Evolutionary conservation across 1,140 invertebrate genomes (phyloP).

Genomic region (Calosoma granatense): DNA sequence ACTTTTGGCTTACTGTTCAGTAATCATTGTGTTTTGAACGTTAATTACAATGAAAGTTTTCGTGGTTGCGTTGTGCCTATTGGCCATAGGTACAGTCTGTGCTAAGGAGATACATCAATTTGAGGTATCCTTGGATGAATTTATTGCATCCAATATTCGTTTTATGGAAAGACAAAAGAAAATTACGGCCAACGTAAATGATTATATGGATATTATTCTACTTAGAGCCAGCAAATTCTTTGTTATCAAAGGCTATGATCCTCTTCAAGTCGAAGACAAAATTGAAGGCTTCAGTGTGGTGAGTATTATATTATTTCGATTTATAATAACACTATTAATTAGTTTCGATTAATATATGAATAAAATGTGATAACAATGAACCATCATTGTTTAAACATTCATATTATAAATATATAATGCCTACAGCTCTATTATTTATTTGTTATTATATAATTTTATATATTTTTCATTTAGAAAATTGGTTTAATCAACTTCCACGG

Average conservation of each 20-base stretch:
- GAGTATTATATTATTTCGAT: slow-evolving; percentile 18
- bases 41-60: slow-evolving; percentile 5
- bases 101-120: too few species aligned
- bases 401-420: background rate
- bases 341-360: background rate
- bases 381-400: background rate
- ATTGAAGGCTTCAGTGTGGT: slow-evolving; percentile 39
- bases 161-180: background rate
- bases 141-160: background rate
- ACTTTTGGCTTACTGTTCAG: too few species aligned
- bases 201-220: slow-evolving; percentile 3
- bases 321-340: background rate
- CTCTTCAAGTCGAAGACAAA: slow-evolving; percentile 36
- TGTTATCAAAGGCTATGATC: slow-evolving; percentile 34
- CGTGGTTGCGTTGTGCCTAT: background rate
- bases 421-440: background rate
- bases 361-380: too few species aligned
- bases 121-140: background rate
- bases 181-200: background rate
- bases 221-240: slow-evolving; percentile 16
- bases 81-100: background rate
- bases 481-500: slow-evolving; percentile 37
- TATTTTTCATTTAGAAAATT: slow-evolving; percentile 14
- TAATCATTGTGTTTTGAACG: too few species aligned
- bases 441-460: background rate